A percentile compares a stretch with the other conserved stretches of the same genome.
phyloP scores from a whole-genome alignment of 1,140 invertebrate genomes.

The Branchinecta lynchi region DNA sequence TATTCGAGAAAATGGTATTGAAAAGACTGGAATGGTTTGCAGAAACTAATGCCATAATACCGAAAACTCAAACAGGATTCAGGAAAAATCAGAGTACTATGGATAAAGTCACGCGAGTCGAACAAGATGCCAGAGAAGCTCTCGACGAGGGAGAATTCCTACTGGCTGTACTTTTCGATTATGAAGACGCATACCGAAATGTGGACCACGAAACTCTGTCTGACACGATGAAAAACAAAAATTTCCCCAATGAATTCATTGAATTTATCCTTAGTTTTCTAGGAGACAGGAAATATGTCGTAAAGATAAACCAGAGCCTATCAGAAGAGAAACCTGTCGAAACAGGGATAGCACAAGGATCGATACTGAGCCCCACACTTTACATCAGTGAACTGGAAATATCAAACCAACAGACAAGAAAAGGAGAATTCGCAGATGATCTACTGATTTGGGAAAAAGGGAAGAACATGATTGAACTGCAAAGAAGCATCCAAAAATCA shows the following conservation, averaged over 20 bases:
- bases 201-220: not conserved
- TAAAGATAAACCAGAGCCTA: not conserved
- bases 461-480: not conserved
- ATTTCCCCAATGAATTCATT: not conserved
- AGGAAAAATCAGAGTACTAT: not conserved
- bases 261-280: not conserved
- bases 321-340: not conserved
- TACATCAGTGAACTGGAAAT: not conserved
- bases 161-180: not conserved
- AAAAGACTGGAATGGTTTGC: slow-evolving; percentile 11
- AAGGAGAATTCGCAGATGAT: not conserved
- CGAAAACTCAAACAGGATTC: not conserved
- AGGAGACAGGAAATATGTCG: not conserved
- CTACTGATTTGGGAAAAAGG: not conserved
- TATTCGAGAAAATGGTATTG: not conserved
- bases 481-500: not conserved
- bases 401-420: not conserved
- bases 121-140: not conserved
- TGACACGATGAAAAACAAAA: not conserved
- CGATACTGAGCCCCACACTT: not conserved
- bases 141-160: not conserved
- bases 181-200: not conserved
- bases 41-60: not conserved
- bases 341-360: not conserved
- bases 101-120: not conserved